Percentiles rank a stretch among this genome's conserved stretches.
Conservation (phyloP, 2,888 invertebrate genomes). For the Branchipolynoe longqiensis region DNA sequence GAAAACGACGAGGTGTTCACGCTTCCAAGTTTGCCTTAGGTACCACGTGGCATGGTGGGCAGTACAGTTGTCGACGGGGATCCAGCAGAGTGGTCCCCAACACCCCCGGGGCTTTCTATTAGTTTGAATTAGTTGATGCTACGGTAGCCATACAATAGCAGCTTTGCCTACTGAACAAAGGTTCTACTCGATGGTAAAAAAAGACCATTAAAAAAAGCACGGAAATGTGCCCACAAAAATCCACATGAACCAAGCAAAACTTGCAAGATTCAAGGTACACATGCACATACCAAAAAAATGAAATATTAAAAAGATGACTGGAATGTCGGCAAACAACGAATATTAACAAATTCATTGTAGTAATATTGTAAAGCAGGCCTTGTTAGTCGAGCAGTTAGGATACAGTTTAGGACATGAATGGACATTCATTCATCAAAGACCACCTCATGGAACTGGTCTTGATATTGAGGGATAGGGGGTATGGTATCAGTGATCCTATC, state of each 20-base stretch:
- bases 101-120: conserved; percentile 8
- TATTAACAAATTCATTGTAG: conserved; percentile 22
- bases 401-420: too few species aligned
- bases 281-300: conserved; percentile 49
- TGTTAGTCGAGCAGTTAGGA: conserved; percentile 17
- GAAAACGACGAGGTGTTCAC: not conserved
- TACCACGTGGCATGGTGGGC: conserved; percentile 43
- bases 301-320: not conserved
- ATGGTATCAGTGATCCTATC: conserved; percentile 3
- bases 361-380: conserved; percentile 29
- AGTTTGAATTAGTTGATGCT: conserved; percentile 51
- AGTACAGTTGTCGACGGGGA: too few species aligned
- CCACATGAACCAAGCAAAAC: conserved; percentile 54
- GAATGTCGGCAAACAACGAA: conserved; percentile 4
- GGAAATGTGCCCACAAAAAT: conserved; percentile 41
- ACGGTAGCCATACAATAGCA: conserved; percentile 35
- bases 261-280: conserved; percentile 48
- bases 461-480: too few species aligned
- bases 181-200: conserved; percentile 25
- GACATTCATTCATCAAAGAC: too few species aligned
- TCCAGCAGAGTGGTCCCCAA: too few species aligned
- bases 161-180: conserved; percentile 42
- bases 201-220: conserved; percentile 22
- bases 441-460: too few species aligned
- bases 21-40: conserved; percentile 39